A percentile compares a stretch with the other conserved stretches of the same genome.
Evolutionary conservation across 2,888 invertebrate genomes (phyloP).

Genomic region (Auanema freiburgensis): DNA sequence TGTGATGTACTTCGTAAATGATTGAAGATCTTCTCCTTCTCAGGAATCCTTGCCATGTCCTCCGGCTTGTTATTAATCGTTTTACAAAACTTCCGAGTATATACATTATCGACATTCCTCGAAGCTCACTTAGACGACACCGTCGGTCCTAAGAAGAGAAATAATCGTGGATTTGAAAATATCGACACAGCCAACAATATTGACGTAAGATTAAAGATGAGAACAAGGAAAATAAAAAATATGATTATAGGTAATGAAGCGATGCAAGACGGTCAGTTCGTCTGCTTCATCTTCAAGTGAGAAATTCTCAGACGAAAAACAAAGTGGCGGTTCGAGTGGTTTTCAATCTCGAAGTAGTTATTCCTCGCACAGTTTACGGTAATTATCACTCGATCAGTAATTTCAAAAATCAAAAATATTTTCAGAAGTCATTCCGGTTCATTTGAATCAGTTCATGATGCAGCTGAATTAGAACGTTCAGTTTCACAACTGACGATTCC

Average conservation of each 20-base stretch:
- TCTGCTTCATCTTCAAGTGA: too few relatives aligned
- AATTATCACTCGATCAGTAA: conserved; percentile 12
- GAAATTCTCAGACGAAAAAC: too few relatives aligned
- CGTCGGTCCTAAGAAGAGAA: conserved; percentile 43
- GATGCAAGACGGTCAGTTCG: too few relatives aligned
- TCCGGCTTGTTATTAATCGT: conserved; percentile 43
- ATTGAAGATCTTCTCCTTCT: too few relatives aligned
- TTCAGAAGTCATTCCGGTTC: conserved; percentile 40
- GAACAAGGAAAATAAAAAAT: background rate
- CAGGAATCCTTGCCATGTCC: conserved; percentile 49
- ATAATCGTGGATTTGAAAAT: background rate
- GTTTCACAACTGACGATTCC: conserved; percentile 14
- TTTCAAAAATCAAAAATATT: background rate
- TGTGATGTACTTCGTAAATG: too few relatives aligned
- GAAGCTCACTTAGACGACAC: conserved; percentile 54
- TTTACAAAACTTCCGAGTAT: conserved; percentile 55
- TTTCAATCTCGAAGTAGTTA: background rate
- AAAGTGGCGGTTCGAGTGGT: background rate
- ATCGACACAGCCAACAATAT: conserved; percentile 22
- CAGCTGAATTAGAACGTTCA: conserved; percentile 29
- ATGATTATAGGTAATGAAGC: background rate
- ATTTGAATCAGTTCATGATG: conserved; percentile 40
- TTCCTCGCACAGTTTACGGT: conserved; percentile 1
- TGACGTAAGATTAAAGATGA: conserved; percentile 11
- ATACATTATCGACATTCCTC: conserved; percentile 57